phyloP scores from a whole-genome alignment of 2,888 invertebrate genomes.

The Aspidapion aeneum region DNA sequence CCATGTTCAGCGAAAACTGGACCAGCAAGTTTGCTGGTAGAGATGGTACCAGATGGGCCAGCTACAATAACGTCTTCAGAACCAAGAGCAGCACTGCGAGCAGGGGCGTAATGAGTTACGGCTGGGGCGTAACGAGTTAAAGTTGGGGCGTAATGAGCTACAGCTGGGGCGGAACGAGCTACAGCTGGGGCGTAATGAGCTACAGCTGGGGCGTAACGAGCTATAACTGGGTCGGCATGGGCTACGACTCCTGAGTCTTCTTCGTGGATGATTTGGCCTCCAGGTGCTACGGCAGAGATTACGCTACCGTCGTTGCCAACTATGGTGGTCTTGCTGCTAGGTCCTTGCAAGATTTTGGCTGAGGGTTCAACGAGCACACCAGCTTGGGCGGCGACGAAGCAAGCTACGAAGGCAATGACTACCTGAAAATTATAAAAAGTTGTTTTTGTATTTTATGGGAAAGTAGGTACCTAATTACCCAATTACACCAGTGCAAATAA shows the following conservation, averaged over 20 bases:
- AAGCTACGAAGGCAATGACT: slow-evolving; percentile 16
- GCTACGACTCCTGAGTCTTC: slow-evolving; percentile 22
- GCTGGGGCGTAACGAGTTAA: slow-evolving; percentile 24
- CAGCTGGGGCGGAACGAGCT: too few relatives aligned
- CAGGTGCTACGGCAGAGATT: slow-evolving; percentile 34
- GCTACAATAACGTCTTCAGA: too few relatives aligned
- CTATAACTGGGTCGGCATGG: slow-evolving; percentile 24
- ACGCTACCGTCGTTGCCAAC: slow-evolving; percentile 38
- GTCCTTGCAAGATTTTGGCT: slow-evolving; percentile 31
- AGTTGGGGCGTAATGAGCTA: slow-evolving; percentile 13
- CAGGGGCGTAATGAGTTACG: too few relatives aligned
- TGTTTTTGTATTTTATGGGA: background rate
- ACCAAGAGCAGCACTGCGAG: too few relatives aligned
- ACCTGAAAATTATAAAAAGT: slow-evolving; percentile 12
- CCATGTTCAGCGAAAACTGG: slow-evolving; percentile 8
- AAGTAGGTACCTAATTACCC: background rate
- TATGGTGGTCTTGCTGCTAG: slow-evolving; percentile 35
- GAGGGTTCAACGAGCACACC: slow-evolving; percentile 18
- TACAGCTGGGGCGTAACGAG: slow-evolving; percentile 23
- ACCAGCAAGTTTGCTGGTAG: too few relatives aligned
- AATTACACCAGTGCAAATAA: too few relatives aligned
- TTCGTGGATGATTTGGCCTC: slow-evolving; percentile 34
- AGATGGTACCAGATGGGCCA: too few relatives aligned
- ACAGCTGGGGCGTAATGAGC: slow-evolving; percentile 11
- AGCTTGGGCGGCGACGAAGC: slow-evolving; percentile 21